Percentiles rank a stretch among this genome's conserved stretches.
phyloP scores from a whole-genome alignment of 2,113 vertebrate genomes.

The Dromas ardeola region DNA sequence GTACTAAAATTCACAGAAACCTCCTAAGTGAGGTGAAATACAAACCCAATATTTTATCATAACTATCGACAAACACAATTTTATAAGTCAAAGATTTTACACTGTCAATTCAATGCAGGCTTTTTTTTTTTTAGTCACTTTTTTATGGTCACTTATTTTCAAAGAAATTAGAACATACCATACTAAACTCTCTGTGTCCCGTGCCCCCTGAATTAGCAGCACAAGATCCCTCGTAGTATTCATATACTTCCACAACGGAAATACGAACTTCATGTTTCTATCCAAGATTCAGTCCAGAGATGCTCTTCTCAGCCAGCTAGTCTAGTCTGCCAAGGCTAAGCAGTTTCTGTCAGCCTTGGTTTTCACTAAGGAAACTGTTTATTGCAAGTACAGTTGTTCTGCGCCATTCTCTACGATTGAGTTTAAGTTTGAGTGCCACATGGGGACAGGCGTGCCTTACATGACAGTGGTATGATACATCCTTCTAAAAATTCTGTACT shows the following conservation, averaged over 20 bases:
- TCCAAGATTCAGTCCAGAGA: neutral
- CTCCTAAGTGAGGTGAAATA: neutral
- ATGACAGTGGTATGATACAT: neutral
- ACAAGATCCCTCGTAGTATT: neutral
- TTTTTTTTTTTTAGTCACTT: neutral
- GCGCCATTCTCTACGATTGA: fast-evolving
- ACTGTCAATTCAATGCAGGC: neutral
- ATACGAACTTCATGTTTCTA: neutral
- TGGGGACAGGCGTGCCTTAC: neutral
- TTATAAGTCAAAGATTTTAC: neutral
- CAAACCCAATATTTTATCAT: neutral
- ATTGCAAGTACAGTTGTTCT: neutral
- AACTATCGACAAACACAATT: neutral
- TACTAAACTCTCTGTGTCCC: neutral
- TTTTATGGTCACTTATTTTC: neutral
- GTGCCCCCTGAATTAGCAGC: fast-evolving
- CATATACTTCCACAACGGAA: neutral
- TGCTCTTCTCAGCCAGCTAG: neutral
- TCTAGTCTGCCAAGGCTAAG: neutral
- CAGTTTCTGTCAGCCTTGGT: neutral
- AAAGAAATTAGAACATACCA: neutral
- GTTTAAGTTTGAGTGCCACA: neutral
- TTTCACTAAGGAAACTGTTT: neutral
- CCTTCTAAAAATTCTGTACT: neutral
- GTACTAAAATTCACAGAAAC: neutral